Evolutionary conservation across 2,797 vertebrate genomes (phyloP).

Genomic region (Tauraco hartlaubi): DNA sequence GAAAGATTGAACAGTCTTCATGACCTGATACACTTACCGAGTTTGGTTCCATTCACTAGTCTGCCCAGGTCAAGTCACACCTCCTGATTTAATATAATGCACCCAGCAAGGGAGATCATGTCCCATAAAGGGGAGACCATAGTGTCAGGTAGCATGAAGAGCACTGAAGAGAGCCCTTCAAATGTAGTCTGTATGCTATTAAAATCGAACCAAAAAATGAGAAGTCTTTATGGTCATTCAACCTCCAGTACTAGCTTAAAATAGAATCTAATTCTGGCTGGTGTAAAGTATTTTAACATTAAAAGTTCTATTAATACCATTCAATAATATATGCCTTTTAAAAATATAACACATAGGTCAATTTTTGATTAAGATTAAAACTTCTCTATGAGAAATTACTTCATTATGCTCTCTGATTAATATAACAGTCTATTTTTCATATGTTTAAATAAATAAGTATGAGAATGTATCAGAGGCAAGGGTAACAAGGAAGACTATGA

Average conservation of each 20-base stretch:
- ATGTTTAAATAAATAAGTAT: conserved; percentile 47
- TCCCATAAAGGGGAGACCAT: neutral
- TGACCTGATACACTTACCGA: neutral
- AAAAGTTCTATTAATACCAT: conserved; percentile 55
- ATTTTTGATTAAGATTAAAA: conserved; percentile 48
- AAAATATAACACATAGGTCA: conserved; percentile 16
- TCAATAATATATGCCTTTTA: conserved; percentile 62
- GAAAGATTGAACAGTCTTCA: neutral
- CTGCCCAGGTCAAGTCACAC: neutral
- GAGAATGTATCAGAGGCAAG: neutral
- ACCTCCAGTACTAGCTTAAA: conserved; percentile 9
- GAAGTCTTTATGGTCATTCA: neutral
- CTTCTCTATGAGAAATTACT: conserved; percentile 19
- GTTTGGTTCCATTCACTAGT: neutral
- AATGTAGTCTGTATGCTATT: neutral
- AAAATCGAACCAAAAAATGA: neutral
- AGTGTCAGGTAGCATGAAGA: neutral
- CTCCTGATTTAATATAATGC: neutral
- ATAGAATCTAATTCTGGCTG: conserved; percentile 46
- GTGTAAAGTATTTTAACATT: conserved; percentile 48
- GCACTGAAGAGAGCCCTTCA: neutral
- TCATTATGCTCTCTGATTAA: conserved; percentile 40
- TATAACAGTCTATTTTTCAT: neutral
- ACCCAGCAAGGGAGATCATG: neutral
- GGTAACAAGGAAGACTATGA: neutral